Base-by-base conservation (phyloP, 2,888 invertebrate genomes). In the Tuta absoluta region DNA sequence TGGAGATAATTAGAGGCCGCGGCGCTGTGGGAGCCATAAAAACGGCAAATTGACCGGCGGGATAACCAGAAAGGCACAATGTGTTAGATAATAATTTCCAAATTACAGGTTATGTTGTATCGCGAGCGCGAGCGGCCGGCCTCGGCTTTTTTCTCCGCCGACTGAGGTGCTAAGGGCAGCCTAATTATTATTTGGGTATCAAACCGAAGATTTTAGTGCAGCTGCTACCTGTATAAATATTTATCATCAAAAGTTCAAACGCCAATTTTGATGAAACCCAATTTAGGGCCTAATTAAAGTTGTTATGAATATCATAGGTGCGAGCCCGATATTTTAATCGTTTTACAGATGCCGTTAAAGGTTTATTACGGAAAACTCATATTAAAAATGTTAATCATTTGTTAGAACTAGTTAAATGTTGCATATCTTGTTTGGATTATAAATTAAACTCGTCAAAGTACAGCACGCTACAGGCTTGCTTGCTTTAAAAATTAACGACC, bases 41-140 rank as follows among this genome's bases (percentile, higher is more conserved):
- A 91, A 91, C 91, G 84, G 91, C 91, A 91, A 91, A 91, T 91
- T 91, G 91, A 91, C 91, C 91, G 91, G 89, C 91, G 91, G 91
- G 91, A 91, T 90, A 91, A 89, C 88, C 91, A 91, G 89, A 91
- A 91, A 91, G 91, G 91, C 91, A 91, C 90, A 91, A 91, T 91
- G 91, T 91, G 91, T 91, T 91, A 91, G 91, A 91, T 91, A 91
- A 91, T 91, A 91, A 91, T 91, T 91, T 91, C 90, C 90, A 91
- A 91, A 91, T 91, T 91, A 91, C 86, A 90, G 91, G 91, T 90
- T 91, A 82, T 85, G 89, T 85, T 80, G 82, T 89, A 89, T 89
- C 82, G 89, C 89, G 85, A 85, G 86, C 85, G 85, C 85, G 85
- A 45, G 58, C 24, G 56, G 77, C 78, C 81, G 84, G 82, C 73